A percentile compares a stretch with the other conserved stretches of the same genome.
Evolutionary conservation across 2,888 invertebrate species (phyloP).

Genomic region (Pyrgus malvae): DNA sequence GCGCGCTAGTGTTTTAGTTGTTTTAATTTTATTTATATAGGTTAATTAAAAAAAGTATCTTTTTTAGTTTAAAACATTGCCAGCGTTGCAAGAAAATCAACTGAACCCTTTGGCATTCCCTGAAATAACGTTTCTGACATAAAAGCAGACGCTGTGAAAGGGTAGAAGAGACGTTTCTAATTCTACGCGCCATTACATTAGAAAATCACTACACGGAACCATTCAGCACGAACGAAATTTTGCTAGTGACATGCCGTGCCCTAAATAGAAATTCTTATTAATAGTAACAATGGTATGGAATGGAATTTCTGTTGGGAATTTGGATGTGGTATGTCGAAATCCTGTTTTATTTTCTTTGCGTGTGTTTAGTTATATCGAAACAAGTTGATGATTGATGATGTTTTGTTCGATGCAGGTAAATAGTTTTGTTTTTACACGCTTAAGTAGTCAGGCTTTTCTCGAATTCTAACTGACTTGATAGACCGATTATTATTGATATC

Average conservation of each 20-base stretch:
- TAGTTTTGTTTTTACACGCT: too few species aligned
- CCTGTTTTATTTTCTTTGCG: too few species aligned
- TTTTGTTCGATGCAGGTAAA: too few species aligned
- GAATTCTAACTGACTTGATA: too few species aligned
- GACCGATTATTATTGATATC: too few species aligned
- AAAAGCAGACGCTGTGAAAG: slow-evolving; percentile 1
- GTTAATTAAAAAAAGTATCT: not conserved
- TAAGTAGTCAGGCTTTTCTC: too few species aligned
- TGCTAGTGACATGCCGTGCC: slow-evolving; percentile 37
- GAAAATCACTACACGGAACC: slow-evolving; percentile 18
- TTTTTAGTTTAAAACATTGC: not conserved
- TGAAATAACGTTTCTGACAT: not conserved
- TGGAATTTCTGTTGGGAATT: slow-evolving; percentile 39
- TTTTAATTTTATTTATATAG: too few species aligned
- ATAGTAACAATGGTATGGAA: slow-evolving; percentile 32
- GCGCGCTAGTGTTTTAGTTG: too few species aligned
- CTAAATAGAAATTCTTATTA: slow-evolving; percentile 50
- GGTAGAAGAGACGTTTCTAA: slow-evolving; percentile 11
- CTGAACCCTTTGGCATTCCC: not conserved
- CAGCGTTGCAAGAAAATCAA: not conserved
- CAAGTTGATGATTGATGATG: too few species aligned
- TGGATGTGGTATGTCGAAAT: too few species aligned
- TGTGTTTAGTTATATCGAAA: too few species aligned
- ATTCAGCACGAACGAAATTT: slow-evolving; percentile 37
- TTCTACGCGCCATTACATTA: slow-evolving; percentile 24